phyloP scores from a whole-genome alignment of 37 sponge, comb jelly and placozoan species.

The Halichondria panicea region DNA sequence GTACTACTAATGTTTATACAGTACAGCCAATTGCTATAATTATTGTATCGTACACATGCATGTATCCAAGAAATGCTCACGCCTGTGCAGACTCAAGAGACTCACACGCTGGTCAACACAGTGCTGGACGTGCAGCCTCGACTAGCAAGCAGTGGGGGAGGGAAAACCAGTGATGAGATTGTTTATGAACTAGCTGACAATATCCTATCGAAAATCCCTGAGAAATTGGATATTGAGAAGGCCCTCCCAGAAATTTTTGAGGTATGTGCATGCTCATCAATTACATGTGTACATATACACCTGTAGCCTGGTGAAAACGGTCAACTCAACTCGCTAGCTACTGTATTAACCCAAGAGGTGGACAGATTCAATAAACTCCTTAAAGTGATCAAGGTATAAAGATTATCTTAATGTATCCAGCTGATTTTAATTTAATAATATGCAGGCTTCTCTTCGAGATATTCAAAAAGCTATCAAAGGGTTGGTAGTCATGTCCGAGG shows the following conservation, averaged over 20 bases:
- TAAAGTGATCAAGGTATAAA: slow-evolving; percentile 83
- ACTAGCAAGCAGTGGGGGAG: slow-evolving; percentile 82
- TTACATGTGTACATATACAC: background rate
- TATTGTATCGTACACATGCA: no score
- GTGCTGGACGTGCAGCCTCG: slow-evolving; percentile 97
- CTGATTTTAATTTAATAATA: background rate
- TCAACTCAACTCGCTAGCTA: slow-evolving; percentile 91
- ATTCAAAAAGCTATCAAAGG: slow-evolving; percentile 99
- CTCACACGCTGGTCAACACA: slow-evolving; percentile 75
- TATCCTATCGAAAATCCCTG: slow-evolving; percentile 85
- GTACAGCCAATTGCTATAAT: no score
- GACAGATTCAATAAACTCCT: slow-evolving; percentile 94
- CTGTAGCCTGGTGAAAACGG: slow-evolving; percentile 82
- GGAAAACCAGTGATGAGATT: slow-evolving; percentile 97
- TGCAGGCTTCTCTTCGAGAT: slow-evolving; percentile 71
- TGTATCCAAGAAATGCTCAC: no score
- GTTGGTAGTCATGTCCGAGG: slow-evolving; percentile 97
- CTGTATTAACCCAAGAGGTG: slow-evolving; percentile 92
- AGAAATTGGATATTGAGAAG: slow-evolving; percentile 88
- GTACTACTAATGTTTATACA: no score
- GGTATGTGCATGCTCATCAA: slow-evolving; percentile 14
- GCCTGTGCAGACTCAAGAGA: slow-evolving; percentile 78
- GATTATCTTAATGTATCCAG: background rate
- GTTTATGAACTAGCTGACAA: slow-evolving; percentile 94
- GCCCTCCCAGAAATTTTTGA: slow-evolving; percentile 83